These are phyloP conservation scores for Lepidurus packardi DNA, from an alignment of 1,140 invertebrate species.

Conservation along the genomic window DNA sequence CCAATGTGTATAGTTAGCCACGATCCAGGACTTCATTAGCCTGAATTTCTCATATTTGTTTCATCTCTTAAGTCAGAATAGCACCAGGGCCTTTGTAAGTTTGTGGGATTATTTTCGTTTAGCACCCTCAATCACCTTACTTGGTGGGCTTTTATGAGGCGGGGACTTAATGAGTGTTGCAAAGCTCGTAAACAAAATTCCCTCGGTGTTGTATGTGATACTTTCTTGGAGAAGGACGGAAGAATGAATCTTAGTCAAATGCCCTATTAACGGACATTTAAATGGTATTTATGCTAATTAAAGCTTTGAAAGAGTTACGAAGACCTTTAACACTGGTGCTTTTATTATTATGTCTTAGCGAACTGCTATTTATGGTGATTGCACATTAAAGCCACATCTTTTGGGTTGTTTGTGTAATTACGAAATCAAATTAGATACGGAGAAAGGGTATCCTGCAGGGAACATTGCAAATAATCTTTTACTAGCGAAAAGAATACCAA, in stretches of 20 bases:
- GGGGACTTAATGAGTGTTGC: neutral
- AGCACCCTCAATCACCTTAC: neutral
- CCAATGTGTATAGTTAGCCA: neutral
- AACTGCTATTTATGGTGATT: too few species aligned
- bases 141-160: neutral
- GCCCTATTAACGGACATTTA: too few species aligned
- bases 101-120: neutral
- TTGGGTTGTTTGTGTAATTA: too few species aligned
- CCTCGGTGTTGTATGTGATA: neutral
- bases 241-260: neutral
- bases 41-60: neutral
- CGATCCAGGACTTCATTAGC: neutral
- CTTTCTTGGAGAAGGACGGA: neutral
- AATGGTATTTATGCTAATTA: too few species aligned
- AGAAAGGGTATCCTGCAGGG: too few species aligned
- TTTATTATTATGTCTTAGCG: too few species aligned
- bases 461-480: too few species aligned
- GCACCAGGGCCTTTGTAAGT: neutral
- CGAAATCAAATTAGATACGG: too few species aligned
- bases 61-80: neutral
- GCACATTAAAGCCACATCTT: too few species aligned
- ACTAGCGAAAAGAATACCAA: too few species aligned
- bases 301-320: too few species aligned
- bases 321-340: too few species aligned
- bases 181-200: constrained; percentile 2